These are phyloP conservation scores for Antheraea yamamai DNA, from an alignment of 2,888 invertebrate species.

Conservation along the genomic window DNA sequence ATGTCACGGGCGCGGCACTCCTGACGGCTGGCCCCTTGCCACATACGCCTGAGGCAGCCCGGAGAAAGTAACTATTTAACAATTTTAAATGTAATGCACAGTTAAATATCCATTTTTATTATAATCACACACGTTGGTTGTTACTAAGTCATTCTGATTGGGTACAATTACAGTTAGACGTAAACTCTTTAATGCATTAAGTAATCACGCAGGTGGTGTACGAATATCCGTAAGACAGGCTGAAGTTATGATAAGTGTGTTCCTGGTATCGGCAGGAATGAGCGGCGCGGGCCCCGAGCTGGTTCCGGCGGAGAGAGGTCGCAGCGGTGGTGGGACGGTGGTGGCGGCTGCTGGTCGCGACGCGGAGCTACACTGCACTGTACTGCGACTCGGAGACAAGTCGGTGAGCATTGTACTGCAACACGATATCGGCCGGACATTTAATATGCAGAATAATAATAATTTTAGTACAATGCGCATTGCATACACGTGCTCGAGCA, in stretches of 20 bases:
- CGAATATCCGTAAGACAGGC: background rate
- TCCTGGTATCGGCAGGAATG: background rate
- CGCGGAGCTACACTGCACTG: conserved; percentile 57
- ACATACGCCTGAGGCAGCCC: too few relatives aligned
- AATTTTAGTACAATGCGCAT: too few relatives aligned
- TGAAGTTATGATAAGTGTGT: background rate
- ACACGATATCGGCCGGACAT: too few relatives aligned
- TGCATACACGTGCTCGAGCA: too few relatives aligned
- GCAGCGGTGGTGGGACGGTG: conserved; percentile 42
- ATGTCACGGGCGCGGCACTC: too few relatives aligned
- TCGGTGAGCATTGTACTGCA: conserved; percentile 44
- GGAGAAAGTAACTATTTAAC: background rate
- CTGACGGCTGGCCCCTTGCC: too few relatives aligned
- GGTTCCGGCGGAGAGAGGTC: background rate
- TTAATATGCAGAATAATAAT: too few relatives aligned
- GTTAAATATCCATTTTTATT: too few relatives aligned
- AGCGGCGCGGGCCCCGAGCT: background rate
- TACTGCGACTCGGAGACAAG: conserved; percentile 55
- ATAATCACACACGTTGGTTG: too few relatives aligned
- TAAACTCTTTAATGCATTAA: background rate
- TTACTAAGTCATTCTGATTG: too few relatives aligned
- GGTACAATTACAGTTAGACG: background rate
- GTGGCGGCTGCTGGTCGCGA: conserved; percentile 53
- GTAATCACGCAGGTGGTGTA: background rate
- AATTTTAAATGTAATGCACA: too few relatives aligned